Conservation (phyloP, 2,797 vertebrate genomes). For the Danio aesculapii region DNA sequence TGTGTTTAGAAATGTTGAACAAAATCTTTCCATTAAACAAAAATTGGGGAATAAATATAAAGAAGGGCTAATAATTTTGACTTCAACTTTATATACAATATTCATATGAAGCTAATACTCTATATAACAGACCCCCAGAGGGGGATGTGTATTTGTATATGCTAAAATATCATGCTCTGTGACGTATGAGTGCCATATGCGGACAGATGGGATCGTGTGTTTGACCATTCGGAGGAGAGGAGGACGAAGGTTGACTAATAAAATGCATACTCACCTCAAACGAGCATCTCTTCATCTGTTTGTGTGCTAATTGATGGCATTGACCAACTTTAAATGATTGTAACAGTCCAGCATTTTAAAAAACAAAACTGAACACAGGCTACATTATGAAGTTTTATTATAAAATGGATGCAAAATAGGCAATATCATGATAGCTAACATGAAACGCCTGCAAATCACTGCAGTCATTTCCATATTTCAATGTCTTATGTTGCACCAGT, state of each 20-base stretch:
- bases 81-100: neutral
- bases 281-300: constrained; percentile 31
- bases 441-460: neutral
- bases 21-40: no score
- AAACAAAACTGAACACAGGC: neutral
- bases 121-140: neutral
- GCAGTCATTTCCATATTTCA: neutral
- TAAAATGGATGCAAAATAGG: neutral
- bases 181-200: constrained; percentile 49
- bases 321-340: neutral
- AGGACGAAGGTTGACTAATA: constrained; percentile 58
- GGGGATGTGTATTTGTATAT: constrained; percentile 33
- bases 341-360: neutral
- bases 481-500: no score
- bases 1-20: no score
- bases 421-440: neutral
- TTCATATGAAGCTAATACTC: neutral
- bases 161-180: constrained; percentile 24
- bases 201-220: constrained; percentile 58
- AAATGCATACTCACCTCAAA: constrained; percentile 57
- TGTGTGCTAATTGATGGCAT: neutral
- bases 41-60: no score
- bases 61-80: no score
- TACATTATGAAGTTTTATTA: neutral
- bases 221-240: constrained; percentile 36